These are phyloP conservation scores for Gortyna flavago DNA, from an alignment of 2,888 invertebrate genomes.

Conservation along the genomic window DNA sequence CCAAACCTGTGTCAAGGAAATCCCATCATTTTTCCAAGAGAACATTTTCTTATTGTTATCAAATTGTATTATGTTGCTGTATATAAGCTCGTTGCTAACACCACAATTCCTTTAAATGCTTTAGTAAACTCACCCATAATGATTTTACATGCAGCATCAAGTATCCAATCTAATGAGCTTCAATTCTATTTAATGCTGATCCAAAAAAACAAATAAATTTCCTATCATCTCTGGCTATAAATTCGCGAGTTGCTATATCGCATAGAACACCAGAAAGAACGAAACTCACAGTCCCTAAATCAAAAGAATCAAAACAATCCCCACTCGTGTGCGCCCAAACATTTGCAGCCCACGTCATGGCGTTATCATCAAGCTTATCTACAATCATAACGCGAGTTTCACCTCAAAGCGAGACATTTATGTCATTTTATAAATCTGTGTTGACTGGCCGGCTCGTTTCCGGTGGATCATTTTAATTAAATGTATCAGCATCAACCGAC, in stretches of 20 bases:
- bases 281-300: not conserved
- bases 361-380: constrained; percentile 62
- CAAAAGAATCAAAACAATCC: constrained; percentile 21
- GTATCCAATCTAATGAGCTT: not conserved
- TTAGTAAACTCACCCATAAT: too few species aligned
- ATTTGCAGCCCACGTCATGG: constrained; percentile 51
- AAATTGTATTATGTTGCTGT: not conserved
- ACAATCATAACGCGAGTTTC: constrained; percentile 67
- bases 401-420: constrained; percentile 75
- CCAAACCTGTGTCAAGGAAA: constrained; percentile 14
- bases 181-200: not conserved
- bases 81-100: not conserved
- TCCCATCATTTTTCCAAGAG: not conserved
- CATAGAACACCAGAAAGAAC: not conserved
- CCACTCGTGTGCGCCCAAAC: constrained; percentile 53
- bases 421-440: constrained; percentile 80
- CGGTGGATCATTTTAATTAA: constrained; percentile 76
- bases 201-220: too few species aligned
- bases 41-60: not conserved
- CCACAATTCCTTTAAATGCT: not conserved
- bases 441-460: constrained; percentile 74
- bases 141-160: not conserved
- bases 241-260: not conserved
- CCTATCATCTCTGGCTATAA: not conserved
- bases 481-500: constrained; percentile 60